Evolutionary conservation across 2,797 vertebrate species (phyloP), one percentile per base, ranked within the genome.

Genomic region (Adelosebastes latens): DNA sequence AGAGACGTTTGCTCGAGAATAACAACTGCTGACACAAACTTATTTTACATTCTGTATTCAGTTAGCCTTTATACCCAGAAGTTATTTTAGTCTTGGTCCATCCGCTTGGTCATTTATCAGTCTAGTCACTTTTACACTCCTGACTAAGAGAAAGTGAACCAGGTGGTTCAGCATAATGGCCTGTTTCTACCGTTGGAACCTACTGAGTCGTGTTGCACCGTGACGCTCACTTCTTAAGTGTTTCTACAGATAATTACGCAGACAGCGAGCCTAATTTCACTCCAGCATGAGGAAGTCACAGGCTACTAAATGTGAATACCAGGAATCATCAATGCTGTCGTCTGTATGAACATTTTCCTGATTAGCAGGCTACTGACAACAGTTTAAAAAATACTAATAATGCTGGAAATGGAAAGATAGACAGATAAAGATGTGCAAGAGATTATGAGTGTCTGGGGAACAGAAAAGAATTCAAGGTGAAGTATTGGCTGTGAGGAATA

Each of bases 71-170:
- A 32, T 22, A 46, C 42, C 11, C 25, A 8, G 4, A n/a, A 8
- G 7, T 72, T 13, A 27, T 52, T 74, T 52, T 72, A 59, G n/a
- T 36, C 32, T 53, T 31, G 31, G 20, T 24, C 59, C 22, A 31
- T 67, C 61, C 62, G 10, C 25, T 61, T 66, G 4, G 22, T 60
- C 55, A 42, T 8, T 56, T 64, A 65, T 42, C 20, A 65, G 14
- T 56, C 39, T 61, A 20, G 8, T 52, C 49, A 12, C 2, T 39
- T 81, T 66, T 61, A 52, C 55, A 75, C 39, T 73, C 12, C 6
- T 8, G 52, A 70, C 71, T 66, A 39, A 64, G 27, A 75, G 42
- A 74, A 74, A 29, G 46, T 69, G 20, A 74, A 74, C 4, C 60
- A 65, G 32, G 34, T 27, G 22, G 36, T 66, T 58, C 29, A 72